These are phyloP conservation scores for Chrysemys picta DNA, from an alignment of 2,113 vertebrate species.

Conservation along the genomic window DNA sequence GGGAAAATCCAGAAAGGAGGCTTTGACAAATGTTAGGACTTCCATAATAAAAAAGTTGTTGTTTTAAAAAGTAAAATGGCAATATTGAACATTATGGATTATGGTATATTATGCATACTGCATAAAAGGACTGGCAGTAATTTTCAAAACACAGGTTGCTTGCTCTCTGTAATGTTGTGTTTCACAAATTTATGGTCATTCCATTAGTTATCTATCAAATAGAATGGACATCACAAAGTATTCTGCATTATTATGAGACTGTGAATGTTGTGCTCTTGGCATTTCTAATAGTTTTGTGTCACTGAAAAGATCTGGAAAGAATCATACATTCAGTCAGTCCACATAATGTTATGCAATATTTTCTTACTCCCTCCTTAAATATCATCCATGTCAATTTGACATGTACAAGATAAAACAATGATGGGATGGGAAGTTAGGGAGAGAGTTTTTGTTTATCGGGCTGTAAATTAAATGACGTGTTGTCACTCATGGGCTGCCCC, in stretches of 20 bases:
- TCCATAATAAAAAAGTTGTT: constrained; percentile 22
- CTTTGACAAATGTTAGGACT: constrained; percentile 59
- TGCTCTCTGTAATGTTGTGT: constrained; percentile 43
- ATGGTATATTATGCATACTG: constrained; percentile 42
- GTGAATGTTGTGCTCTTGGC: no score
- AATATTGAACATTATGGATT: constrained; percentile 50
- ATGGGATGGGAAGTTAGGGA: not conserved
- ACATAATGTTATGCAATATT: constrained; percentile 33
- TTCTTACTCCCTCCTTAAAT: constrained; percentile 20
- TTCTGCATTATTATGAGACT: constrained; percentile 24
- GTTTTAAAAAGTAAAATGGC: constrained; percentile 48
- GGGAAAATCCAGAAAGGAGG: constrained; percentile 39
- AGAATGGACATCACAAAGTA: constrained; percentile 56
- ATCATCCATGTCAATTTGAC: constrained; percentile 40
- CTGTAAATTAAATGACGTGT: constrained; percentile 10
- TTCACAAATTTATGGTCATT: constrained; percentile 54
- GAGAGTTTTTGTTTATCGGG: not conserved
- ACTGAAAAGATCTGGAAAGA: constrained; percentile 29
- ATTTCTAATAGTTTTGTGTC: not conserved
- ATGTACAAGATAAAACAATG: constrained; percentile 9
- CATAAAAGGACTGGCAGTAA: constrained; percentile 2
- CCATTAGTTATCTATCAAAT: constrained; percentile 41
- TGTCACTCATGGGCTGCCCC: not conserved
- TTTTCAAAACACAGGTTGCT: constrained; percentile 30
- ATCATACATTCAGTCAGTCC: constrained; percentile 46